Conservation (phyloP, 2,797 vertebrate genomes). For the Lutjanus campechanus region DNA sequence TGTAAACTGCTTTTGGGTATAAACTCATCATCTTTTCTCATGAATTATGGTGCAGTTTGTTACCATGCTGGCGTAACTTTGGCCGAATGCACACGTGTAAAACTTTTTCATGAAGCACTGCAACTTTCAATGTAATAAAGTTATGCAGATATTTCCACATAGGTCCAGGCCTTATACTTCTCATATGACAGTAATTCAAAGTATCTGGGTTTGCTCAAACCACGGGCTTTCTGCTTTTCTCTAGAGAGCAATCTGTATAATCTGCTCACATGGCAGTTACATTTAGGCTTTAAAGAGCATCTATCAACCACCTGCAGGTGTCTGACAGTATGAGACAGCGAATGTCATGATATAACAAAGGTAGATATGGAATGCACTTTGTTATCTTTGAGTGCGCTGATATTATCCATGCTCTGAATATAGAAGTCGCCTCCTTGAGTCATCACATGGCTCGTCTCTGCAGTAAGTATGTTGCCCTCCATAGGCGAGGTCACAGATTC, state of each 20-base stretch:
- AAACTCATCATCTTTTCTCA: too few relatives aligned
- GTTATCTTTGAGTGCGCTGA: slow-evolving; percentile 39
- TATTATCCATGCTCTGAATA: slow-evolving; percentile 26
- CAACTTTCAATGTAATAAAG: not conserved
- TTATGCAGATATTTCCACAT: not conserved
- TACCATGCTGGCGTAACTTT: not conserved
- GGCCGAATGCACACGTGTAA: too few relatives aligned
- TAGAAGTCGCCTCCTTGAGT: slow-evolving; percentile 6
- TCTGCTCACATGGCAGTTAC: not conserved
- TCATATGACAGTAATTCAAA: too few relatives aligned
- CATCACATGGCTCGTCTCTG: not conserved
- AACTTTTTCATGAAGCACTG: not conserved
- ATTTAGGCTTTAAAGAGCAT: not conserved
- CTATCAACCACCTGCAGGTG: not conserved
- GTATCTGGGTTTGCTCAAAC: too few relatives aligned
- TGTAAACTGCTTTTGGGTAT: too few relatives aligned
- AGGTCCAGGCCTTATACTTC: not conserved
- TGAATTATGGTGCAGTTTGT: too few relatives aligned
- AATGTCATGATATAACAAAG: slow-evolving; percentile 5
- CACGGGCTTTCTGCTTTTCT: too few relatives aligned
- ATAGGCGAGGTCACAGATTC: slow-evolving; percentile 2
- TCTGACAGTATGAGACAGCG: not conserved
- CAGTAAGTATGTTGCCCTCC: slow-evolving; percentile 3
- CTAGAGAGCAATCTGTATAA: not conserved
- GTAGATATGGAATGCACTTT: not conserved